Evolutionary conservation across 2,888 invertebrate species (phyloP).

Genomic region (Hesperia comma): DNA sequence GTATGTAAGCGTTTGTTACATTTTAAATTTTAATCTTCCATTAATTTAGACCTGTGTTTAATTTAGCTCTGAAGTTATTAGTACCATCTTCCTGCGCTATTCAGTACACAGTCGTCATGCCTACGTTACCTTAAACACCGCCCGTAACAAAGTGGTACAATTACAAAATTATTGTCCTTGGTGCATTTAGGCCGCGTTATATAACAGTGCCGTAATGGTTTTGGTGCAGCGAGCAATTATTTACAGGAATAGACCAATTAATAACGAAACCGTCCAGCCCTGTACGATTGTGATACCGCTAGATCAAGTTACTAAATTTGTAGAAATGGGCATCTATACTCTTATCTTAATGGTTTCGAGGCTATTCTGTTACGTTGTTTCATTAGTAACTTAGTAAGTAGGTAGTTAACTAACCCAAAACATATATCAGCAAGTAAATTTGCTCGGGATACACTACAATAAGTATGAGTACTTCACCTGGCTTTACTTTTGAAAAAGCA

Average conservation of each 20-base stretch:
- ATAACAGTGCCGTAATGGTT: conserved; percentile 48
- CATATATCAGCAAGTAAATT: no score
- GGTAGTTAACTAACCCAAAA: no score
- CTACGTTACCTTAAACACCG: background rate
- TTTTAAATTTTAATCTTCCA: no score
- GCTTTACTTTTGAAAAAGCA: no score
- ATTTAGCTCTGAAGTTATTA: no score
- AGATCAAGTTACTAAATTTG: conserved; percentile 48
- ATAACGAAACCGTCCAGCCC: conserved; percentile 45
- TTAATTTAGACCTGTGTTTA: no score
- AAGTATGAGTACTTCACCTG: no score
- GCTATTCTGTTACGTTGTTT: conserved; percentile 1
- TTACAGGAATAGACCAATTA: conserved; percentile 62
- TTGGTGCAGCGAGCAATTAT: conserved; percentile 57
- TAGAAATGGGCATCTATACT: conserved; percentile 33
- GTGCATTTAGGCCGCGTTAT: conserved; percentile 37
- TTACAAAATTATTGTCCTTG: conserved; percentile 41
- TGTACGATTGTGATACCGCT: conserved; percentile 48
- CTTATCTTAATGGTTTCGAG: background rate
- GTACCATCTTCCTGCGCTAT: background rate
- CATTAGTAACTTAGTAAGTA: background rate
- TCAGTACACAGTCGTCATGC: background rate
- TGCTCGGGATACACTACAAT: no score
- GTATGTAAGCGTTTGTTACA: no score
- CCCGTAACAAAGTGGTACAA: conserved; percentile 52